Conservation (phyloP, 2,113 vertebrate genomes). For the Amazona guildingii region DNA sequence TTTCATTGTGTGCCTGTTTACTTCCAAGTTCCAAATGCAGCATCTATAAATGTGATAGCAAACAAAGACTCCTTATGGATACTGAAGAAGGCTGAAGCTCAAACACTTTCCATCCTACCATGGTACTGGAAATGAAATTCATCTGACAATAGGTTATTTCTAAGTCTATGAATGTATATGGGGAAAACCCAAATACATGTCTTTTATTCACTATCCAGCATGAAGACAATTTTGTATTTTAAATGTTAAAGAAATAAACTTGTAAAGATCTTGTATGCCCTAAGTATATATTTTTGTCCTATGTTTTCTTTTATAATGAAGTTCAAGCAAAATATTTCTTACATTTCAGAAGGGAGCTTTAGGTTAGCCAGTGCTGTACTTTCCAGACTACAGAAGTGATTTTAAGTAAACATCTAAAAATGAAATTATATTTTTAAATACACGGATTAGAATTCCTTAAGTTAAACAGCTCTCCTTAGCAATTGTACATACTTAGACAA, state of each 20-base stretch:
- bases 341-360: not conserved
- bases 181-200: slow-evolving; percentile 26
- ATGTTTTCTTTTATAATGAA: slow-evolving; percentile 17
- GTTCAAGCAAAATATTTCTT: not conserved
- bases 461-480: slow-evolving; percentile 10
- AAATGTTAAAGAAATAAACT: slow-evolving; percentile 59
- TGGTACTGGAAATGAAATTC: slow-evolving; percentile 39
- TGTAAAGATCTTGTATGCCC: slow-evolving; percentile 12
- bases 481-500: not conserved
- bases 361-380: not conserved
- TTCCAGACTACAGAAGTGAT: not conserved
- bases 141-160: not conserved
- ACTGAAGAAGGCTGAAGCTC: not conserved
- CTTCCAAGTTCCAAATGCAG: not conserved
- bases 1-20: not conserved
- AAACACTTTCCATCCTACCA: slow-evolving; percentile 61
- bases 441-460: not conserved
- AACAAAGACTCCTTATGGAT: not conserved
- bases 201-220: not conserved
- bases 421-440: not conserved
- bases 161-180: slow-evolving; percentile 24
- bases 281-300: slow-evolving; percentile 9
- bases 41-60: not conserved
- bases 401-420: not conserved
- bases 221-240: slow-evolving; percentile 9